Percentiles rank a stretch among this genome's conserved stretches.
phyloP scores from a whole-genome alignment of 2,888 invertebrate species.

The Arrhopalites spinosus region DNA sequence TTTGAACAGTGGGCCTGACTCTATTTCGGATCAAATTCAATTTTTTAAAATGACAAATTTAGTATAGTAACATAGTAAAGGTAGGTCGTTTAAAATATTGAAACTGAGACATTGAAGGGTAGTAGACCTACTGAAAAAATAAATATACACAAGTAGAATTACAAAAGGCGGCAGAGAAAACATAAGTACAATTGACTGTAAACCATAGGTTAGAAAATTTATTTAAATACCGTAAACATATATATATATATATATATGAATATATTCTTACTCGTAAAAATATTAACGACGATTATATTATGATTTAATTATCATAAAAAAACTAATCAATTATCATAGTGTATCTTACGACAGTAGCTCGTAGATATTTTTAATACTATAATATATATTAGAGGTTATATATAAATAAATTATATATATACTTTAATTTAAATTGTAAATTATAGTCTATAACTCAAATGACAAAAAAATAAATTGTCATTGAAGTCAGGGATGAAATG shows the following conservation, averaged over 20 bases:
- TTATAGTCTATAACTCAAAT: background rate
- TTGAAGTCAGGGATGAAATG: background rate
- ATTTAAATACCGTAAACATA: no score
- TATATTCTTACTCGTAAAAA: background rate
- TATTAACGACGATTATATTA: background rate
- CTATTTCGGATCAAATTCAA: background rate
- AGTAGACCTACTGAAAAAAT: background rate
- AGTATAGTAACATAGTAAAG: background rate
- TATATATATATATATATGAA: no score
- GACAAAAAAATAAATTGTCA: background rate
- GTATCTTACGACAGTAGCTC: no score
- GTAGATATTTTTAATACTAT: no score
- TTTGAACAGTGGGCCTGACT: background rate
- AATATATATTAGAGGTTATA: background rate
- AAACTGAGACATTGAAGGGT: background rate
- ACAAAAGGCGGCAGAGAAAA: background rate
- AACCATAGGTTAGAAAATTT: background rate
- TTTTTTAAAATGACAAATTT: background rate
- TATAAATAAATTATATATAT: background rate
- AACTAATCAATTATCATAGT: no score
- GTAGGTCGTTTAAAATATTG: background rate
- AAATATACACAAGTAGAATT: background rate
- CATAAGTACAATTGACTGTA: background rate
- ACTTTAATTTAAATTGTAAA: background rate
- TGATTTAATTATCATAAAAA: background rate